Percentiles rank a stretch among this genome's conserved stretches.
Conservation (phyloP, 2,113 vertebrate genomes). For the Dipodomys spectabilis region DNA sequence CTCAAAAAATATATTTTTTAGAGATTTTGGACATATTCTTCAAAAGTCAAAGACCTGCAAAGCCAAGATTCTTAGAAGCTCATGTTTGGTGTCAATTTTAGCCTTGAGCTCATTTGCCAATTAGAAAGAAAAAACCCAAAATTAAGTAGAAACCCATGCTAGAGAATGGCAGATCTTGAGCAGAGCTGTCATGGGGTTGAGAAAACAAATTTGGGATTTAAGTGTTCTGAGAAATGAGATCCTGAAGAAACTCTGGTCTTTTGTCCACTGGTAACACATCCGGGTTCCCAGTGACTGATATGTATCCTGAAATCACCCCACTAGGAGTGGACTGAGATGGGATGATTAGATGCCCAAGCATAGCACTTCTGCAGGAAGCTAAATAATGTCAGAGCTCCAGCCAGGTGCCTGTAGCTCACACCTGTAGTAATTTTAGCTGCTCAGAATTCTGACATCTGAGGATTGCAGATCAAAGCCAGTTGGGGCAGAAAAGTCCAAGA, state of each 20-base stretch:
- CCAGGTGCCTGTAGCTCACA: too few species aligned
- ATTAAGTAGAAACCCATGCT: not conserved
- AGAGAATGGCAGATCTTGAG: not conserved
- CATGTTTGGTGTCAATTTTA: not conserved
- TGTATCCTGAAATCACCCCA: not conserved
- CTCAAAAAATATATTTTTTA: not conserved
- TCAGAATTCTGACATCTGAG: too few species aligned
- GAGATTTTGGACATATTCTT: not conserved
- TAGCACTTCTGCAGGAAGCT: not conserved
- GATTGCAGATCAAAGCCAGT: too few species aligned
- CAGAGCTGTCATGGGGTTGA: not conserved
- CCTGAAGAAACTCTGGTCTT: not conserved
- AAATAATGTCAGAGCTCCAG: not conserved
- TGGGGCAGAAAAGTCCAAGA: too few species aligned
- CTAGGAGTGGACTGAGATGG: not conserved
- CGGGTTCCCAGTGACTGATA: not conserved
- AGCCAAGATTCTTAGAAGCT: not conserved
- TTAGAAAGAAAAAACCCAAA: slow-evolving; percentile 1
- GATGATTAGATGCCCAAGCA: not conserved
- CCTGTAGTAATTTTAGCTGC: too few species aligned
- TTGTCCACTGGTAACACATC: not conserved
- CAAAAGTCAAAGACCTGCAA: not conserved
- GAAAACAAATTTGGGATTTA: not conserved
- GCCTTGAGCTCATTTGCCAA: not conserved
- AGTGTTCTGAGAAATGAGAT: not conserved